Evolutionary conservation across 1,140 invertebrate species (phyloP).

Genomic region (Polypedilum pembai): DNA sequence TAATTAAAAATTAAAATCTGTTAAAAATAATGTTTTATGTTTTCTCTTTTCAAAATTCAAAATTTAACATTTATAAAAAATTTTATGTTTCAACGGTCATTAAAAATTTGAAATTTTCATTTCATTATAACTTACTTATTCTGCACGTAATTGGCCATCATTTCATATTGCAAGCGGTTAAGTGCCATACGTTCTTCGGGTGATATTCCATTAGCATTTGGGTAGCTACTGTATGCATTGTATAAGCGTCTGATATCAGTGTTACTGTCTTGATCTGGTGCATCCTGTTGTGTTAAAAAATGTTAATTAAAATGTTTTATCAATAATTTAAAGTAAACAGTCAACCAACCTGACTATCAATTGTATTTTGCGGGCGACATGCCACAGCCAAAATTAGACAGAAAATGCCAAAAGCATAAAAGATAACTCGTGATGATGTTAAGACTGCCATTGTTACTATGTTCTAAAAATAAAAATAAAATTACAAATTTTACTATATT

Average conservation of each 20-base stretch:
- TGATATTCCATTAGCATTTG: neutral
- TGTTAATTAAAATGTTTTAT: too few relatives aligned
- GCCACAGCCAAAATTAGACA: neutral
- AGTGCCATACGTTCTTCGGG: slow-evolving; percentile 18
- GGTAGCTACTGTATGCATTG: slow-evolving; percentile 10
- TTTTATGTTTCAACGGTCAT: too few relatives aligned
- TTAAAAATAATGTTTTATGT: too few relatives aligned
- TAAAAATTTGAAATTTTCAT: too few relatives aligned
- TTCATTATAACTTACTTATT: too few relatives aligned
- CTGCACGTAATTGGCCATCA: slow-evolving; percentile 16
- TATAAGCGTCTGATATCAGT: neutral
- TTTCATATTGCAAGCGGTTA: slow-evolving; percentile 1
- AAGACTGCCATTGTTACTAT: neutral
- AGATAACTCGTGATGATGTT: neutral
- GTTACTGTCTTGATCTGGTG: slow-evolving; percentile 1
- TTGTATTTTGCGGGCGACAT: slow-evolving; percentile 25
- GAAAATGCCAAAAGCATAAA: neutral
- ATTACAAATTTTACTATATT: neutral
- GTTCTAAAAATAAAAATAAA: neutral
- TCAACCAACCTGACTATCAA: slow-evolving; percentile 28
- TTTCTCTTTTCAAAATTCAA: too few relatives aligned
- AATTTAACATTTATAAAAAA: too few relatives aligned
- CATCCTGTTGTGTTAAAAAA: neutral
- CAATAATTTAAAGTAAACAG: neutral
- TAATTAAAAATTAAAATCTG: too few relatives aligned